phyloP scores from a whole-genome alignment of 2,797 vertebrate genomes.

The Pitangus sulphuratus region DNA sequence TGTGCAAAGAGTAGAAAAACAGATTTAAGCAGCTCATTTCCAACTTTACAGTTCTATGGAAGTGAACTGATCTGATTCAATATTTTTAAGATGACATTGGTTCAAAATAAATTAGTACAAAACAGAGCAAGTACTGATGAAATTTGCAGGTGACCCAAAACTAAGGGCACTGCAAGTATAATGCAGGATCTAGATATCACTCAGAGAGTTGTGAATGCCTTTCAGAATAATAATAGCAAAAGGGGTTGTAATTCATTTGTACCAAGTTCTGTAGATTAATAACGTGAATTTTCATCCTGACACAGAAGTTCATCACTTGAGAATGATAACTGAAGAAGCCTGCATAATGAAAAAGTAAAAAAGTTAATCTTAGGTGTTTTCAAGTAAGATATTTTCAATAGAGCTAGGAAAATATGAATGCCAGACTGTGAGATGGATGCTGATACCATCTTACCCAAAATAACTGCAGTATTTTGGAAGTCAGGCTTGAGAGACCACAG shows the following conservation, averaged over 20 bases:
- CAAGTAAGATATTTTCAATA: not conserved
- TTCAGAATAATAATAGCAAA: not conserved
- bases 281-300: slow-evolving; percentile 4
- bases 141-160: not conserved
- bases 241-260: not conserved
- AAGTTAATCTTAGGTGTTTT: not conserved
- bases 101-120: not conserved
- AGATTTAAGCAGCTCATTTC: not conserved
- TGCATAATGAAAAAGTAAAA: not conserved
- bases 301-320: not conserved
- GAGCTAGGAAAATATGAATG: not conserved
- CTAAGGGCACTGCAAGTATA: not conserved
- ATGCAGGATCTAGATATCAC: not conserved
- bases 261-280: not conserved
- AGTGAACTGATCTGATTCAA: not conserved
- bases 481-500: not conserved
- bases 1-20: not conserved
- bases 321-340: not conserved
- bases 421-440: not conserved
- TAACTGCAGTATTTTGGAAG: not conserved
- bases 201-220: not conserved
- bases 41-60: not conserved
- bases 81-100: not conserved
- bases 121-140: not conserved
- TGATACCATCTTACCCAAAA: not conserved